Conservation (phyloP, 2,797 vertebrate genomes). For the Myripristis murdjan region DNA sequence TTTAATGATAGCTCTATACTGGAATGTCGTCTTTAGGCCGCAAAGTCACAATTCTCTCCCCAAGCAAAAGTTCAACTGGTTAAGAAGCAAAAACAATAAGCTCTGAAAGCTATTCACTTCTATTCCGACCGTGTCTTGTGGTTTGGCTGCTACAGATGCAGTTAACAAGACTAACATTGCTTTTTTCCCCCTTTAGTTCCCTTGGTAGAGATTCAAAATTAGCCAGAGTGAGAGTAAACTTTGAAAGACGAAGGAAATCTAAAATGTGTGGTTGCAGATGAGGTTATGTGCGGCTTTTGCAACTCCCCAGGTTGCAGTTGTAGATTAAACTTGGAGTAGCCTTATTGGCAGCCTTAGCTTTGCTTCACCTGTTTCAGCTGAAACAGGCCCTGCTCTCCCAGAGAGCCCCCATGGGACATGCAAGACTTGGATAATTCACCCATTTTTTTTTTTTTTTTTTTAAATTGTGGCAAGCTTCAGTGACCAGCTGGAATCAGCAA, state of each 20-base stretch:
- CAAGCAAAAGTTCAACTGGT: constrained; percentile 56
- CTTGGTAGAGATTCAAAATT: constrained; percentile 31
- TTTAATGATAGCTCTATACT: constrained; percentile 32
- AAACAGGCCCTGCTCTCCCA: too few relatives aligned
- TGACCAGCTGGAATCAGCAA: too few relatives aligned
- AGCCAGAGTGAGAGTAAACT: constrained; percentile 44
- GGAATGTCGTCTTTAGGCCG: constrained; percentile 47
- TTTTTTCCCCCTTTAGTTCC: constrained; percentile 25
- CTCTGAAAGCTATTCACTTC: constrained; percentile 42
- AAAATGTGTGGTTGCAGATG: constrained; percentile 32
- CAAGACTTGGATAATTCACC: too few relatives aligned
- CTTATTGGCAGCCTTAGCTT: too few relatives aligned
- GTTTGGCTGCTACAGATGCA: constrained; percentile 47
- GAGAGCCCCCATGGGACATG: too few relatives aligned
- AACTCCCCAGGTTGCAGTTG: constrained; percentile 14
- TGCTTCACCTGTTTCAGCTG: too few relatives aligned
- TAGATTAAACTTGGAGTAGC: too few relatives aligned
- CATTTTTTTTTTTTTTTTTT: too few relatives aligned
- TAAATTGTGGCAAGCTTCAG: too few relatives aligned
- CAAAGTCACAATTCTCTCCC: too few relatives aligned
- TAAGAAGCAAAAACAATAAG: constrained; percentile 36
- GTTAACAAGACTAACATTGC: constrained; percentile 58
- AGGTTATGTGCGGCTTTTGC: background rate
- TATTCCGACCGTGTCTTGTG: constrained; percentile 27
- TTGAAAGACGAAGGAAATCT: constrained; percentile 32